Conservation (phyloP, 2,113 vertebrate genomes). For the Noctilio leporinus region DNA sequence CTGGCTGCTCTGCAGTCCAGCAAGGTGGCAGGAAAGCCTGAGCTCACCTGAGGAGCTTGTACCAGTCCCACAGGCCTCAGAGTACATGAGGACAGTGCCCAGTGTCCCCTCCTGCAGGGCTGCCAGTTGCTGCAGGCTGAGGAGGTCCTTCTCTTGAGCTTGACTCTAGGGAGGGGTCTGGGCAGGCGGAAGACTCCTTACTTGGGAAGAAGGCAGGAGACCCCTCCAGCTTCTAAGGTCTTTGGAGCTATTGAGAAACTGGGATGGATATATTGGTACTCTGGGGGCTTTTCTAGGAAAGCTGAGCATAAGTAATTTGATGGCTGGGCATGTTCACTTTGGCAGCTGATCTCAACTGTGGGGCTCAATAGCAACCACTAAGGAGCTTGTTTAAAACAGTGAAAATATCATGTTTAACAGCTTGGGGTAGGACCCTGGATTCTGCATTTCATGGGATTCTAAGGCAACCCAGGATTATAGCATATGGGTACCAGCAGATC, state of each 20-base stretch:
- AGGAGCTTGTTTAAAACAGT: not conserved
- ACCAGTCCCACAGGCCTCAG: not conserved
- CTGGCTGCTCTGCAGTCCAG: not conserved
- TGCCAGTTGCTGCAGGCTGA: not conserved
- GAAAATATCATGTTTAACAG: not conserved
- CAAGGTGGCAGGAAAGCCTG: not conserved
- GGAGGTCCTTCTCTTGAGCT: not conserved
- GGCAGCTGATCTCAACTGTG: not conserved
- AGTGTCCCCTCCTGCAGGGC: not conserved
- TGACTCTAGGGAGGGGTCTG: not conserved
- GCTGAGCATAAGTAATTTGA: conserved; percentile 7
- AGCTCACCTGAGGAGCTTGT: no score
- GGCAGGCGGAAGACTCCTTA: not conserved
- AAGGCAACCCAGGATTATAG: not conserved
- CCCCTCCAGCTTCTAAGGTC: not conserved
- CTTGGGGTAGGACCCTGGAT: not conserved
- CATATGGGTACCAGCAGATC: not conserved
- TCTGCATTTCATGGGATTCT: not conserved
- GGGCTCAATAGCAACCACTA: not conserved
- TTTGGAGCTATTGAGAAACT: not conserved
- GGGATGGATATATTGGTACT: not conserved
- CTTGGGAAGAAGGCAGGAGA: not conserved
- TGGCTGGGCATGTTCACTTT: conserved; percentile 4
- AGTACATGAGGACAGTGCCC: not conserved
- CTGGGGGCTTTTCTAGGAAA: conserved; percentile 32